Evolutionary conservation across 1,140 invertebrate species (phyloP).

Genomic region (Protaetia brevitarsis): DNA sequence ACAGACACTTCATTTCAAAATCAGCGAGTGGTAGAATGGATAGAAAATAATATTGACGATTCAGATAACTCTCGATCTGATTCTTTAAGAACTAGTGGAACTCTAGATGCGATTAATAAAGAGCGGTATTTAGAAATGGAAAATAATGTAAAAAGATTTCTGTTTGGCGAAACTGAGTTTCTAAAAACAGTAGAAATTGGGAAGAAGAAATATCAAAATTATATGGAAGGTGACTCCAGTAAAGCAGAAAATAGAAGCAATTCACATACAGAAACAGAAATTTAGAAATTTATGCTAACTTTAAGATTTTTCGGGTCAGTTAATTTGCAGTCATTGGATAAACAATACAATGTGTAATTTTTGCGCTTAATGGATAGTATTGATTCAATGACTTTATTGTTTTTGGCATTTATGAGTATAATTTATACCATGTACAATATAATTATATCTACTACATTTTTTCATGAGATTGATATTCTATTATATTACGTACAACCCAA

Average conservation of each 20-base stretch:
- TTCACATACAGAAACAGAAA: slow-evolving; percentile 39
- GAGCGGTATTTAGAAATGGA: slow-evolving; percentile 45
- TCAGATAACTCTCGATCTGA: slow-evolving; percentile 39
- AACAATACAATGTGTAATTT: no score
- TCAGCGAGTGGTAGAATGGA: slow-evolving; percentile 42
- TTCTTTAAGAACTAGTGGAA: slow-evolving; percentile 22
- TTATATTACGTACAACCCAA: no score
- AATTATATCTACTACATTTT: no score
- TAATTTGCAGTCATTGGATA: no score
- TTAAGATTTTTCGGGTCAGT: no score
- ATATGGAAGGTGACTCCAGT: slow-evolving; percentile 29
- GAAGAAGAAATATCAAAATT: slow-evolving; percentile 38
- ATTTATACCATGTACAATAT: no score
- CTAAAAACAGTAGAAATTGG: slow-evolving; percentile 43
- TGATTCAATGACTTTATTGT: no score
- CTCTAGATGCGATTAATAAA: slow-evolving; percentile 31
- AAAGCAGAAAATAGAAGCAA: slow-evolving; percentile 28
- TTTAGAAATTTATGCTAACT: no score
- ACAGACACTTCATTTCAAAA: slow-evolving; percentile 40
- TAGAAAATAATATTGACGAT: slow-evolving; percentile 37
- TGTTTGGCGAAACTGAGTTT: slow-evolving; percentile 45
- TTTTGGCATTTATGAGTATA: no score
- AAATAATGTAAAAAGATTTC: slow-evolving; percentile 46
- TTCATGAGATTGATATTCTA: no score
- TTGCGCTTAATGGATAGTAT: no score